Conservation (phyloP, 2,888 invertebrate genomes). For the Eremobia ochroleuca region DNA sequence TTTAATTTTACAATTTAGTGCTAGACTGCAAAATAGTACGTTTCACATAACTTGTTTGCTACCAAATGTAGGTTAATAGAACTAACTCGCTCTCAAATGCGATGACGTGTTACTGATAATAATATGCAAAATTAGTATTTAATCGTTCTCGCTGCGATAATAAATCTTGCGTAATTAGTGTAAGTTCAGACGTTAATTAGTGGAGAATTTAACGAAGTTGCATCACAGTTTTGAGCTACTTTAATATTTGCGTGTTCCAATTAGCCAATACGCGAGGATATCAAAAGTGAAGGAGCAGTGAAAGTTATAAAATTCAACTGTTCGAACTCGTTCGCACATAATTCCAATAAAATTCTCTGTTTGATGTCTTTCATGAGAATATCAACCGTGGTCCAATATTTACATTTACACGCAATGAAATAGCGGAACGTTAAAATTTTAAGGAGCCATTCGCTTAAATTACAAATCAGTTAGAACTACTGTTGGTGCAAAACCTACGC, state of each 20-base stretch:
- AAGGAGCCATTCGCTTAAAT: not conserved
- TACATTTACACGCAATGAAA: not conserved
- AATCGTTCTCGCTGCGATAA: slow-evolving; percentile 10
- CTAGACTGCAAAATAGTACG: slow-evolving; percentile 4
- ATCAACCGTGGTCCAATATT: not conserved
- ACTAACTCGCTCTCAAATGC: slow-evolving; percentile 25
- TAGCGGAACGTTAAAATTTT: not conserved
- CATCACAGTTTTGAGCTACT: slow-evolving; percentile 10
- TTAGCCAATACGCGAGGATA: slow-evolving; percentile 32
- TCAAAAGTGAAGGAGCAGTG: slow-evolving; percentile 41
- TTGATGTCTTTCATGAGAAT: not conserved
- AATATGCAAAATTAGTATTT: slow-evolving; percentile 17
- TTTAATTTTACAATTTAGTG: slow-evolving; percentile 14
- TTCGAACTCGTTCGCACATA: slow-evolving; percentile 15
- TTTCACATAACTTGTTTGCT: slow-evolving; percentile 19
- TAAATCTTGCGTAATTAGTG: slow-evolving; percentile 11
- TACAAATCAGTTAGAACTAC: not conserved
- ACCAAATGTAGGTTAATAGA: slow-evolving; percentile 30
- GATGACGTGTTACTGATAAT: slow-evolving; percentile 39
- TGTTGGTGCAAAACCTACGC: too few relatives aligned
- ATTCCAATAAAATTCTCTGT: slow-evolving; percentile 8
- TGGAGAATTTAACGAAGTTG: slow-evolving; percentile 31
- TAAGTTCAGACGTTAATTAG: slow-evolving; percentile 33
- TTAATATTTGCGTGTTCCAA: slow-evolving; percentile 40
- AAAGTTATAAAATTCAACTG: slow-evolving; percentile 46